Percentiles rank a stretch among this genome's conserved stretches.
Conservation (phyloP, 2,113 vertebrate genomes). For the Ochotona curzoniae region DNA sequence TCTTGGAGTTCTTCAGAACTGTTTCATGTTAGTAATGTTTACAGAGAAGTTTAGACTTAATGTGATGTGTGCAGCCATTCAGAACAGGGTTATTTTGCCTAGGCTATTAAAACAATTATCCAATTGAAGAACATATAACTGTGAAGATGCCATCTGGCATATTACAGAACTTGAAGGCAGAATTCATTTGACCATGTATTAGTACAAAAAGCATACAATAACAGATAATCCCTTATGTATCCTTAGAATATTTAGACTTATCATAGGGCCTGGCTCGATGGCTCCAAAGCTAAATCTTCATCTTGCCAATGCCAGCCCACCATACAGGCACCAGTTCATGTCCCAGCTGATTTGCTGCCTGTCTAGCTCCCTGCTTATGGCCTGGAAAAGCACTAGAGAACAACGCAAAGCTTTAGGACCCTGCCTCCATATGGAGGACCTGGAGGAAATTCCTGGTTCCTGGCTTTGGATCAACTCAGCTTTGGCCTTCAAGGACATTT, state of each 20-base stretch:
- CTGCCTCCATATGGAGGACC: too few species aligned
- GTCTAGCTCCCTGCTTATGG: too few species aligned
- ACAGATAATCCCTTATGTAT: conserved; percentile 57
- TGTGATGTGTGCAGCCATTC: conserved; percentile 76
- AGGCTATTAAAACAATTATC: conserved; percentile 81
- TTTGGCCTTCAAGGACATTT: too few species aligned
- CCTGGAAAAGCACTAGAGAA: too few species aligned
- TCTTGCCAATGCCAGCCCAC: too few species aligned
- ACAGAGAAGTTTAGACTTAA: conserved; percentile 74
- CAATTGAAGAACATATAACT: conserved; percentile 83
- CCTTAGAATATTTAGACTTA: neutral
- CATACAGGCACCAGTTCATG: too few species aligned
- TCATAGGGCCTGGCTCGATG: neutral
- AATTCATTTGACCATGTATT: conserved; percentile 51
- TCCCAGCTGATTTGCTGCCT: too few species aligned
- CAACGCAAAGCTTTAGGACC: too few species aligned
- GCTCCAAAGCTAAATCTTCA: too few species aligned
- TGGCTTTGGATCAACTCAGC: too few species aligned
- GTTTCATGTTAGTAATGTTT: conserved; percentile 73
- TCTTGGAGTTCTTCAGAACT: neutral
- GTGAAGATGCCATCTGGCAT: conserved; percentile 79
- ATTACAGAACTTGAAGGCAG: conserved; percentile 70
- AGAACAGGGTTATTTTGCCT: conserved; percentile 70
- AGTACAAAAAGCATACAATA: conserved; percentile 58
- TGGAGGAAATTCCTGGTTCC: too few species aligned